These are phyloP conservation scores for Galerucella pusilla DNA, from an alignment of 2,888 invertebrate species.

Conservation along the genomic window DNA sequence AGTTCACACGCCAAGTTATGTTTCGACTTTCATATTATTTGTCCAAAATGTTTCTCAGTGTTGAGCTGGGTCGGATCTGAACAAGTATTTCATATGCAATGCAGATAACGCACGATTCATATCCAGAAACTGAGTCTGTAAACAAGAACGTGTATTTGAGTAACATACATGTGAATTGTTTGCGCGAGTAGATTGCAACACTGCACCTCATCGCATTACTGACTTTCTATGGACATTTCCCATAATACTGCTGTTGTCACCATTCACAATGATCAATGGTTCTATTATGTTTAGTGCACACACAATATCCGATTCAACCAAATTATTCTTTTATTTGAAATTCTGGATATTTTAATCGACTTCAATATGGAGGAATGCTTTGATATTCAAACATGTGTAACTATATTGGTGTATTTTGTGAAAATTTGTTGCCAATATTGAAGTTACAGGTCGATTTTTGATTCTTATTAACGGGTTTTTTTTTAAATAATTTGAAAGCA, in stretches of 20 bases:
- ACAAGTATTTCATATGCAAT: slow-evolving; percentile 19
- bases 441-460: too few species aligned
- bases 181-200: not conserved
- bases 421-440: too few species aligned
- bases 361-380: not conserved
- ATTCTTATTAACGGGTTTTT: too few species aligned
- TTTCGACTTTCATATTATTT: too few species aligned
- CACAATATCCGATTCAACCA: not conserved
- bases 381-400: too few species aligned
- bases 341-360: not conserved
- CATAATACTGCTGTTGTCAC: not conserved
- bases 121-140: slow-evolving; percentile 28
- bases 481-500: too few species aligned
- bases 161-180: slow-evolving; percentile 18
- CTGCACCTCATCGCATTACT: slow-evolving; percentile 18
- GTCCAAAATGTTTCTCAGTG: not conserved
- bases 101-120: slow-evolving; percentile 25
- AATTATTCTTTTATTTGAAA: not conserved
- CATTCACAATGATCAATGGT: not conserved
- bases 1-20: too few species aligned
- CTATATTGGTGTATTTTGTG: too few species aligned
- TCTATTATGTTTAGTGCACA: not conserved
- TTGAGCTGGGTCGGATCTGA: not conserved
- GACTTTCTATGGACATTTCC: slow-evolving; percentile 8
- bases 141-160: slow-evolving; percentile 31